Base-by-base conservation (phyloP, 2,113 vertebrate species). In the Gallinago paraguaiae region DNA sequence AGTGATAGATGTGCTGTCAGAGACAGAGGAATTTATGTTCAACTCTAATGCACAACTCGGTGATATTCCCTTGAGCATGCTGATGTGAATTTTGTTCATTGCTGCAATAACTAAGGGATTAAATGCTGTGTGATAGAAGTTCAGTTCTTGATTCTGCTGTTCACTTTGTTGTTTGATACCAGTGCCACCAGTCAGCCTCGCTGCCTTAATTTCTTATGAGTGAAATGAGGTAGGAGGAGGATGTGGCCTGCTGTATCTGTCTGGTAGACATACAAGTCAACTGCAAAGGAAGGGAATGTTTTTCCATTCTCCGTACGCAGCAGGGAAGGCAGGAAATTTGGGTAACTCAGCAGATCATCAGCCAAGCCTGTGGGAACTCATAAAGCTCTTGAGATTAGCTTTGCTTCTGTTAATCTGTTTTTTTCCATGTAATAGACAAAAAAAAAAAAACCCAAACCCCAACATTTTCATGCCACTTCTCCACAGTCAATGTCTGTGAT, bases 241-340 rank as follows among this genome's bases (percentile, higher is more conserved):
- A 19, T 10, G 39, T 67, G 74, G 41, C 72, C 30, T 0, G 2
- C 57, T 1, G 0, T 11, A 6, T 12, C 33, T 48, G 9, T 9
- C 25, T 76, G 43, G 7, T 57, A 19, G 33, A 14, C 50, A 14
- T 11, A 13, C 61, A 23, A 13, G 37, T 74, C 51, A 76, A 2
- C 56, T 81, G 50, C 39, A 50, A 45, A 46, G 50, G 31, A 82
- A 15, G 31, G 70, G 46, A n/a, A 41, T 61, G 35, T 31, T 53
- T 51, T 64, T 33, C 37, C 17, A 11, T 53, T 57, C 33, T 37
- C 19, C 0, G 1, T 33, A 19, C 0, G 3, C 50, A 68, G 54
- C 46, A 45, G 15, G 37, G 39, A 75, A 48, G 25, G 51, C 48
- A 48, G 53, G 64, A 91, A 51, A 57, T 59, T 86, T 57, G 70